Evolutionary conservation across 2,888 invertebrate genomes (phyloP), one percentile per base, ranked within the genome.

Genomic region (Epiperipatus broadwayi): DNA sequence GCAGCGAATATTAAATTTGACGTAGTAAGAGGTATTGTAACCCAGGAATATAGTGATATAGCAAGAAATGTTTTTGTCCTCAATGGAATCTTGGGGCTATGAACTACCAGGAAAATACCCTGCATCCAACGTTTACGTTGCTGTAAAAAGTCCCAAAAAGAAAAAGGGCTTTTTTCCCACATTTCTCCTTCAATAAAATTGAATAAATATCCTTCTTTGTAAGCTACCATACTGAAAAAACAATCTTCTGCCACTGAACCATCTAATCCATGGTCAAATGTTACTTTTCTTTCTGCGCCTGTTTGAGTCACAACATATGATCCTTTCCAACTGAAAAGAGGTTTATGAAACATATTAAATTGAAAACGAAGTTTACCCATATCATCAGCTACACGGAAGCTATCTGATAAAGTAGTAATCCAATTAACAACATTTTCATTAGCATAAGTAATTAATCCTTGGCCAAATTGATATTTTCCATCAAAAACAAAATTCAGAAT

Each of bases 161-260:
- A 83, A 58, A 93, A 93, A 3, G 93, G 91, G 4, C 85, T 85
- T 57, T 93, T 91, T 58, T 93, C 93, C 78, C 89, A 89, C 91
- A 93, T 91, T 64, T 93, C 93, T 35, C 93, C 91, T 58, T 93
- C 91, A 47, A 93, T 75, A 61, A 91, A 93, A 57, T 85, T 81
- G 60, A 93, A 93, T 15, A 77, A 70, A 57, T 79, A 91, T 19
- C 89, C 91, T 58, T 81, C 72, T 44, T 73, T 71, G 59, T 76
- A 84, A 3, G 91, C 91, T 46, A 81, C 75, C 87, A 93, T 91
- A 15, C 87, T 85, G 61, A 93, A 93, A 59, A 75, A 93, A 55
- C 89, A 91, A 59, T 93, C 93, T 61, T 93, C 93, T 15, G 93
- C 91, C n/a, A 93, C 80, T 1, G 89, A 89, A 15, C 93, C 91